Conservation (phyloP, 2,113 vertebrate genomes). For the Indicator maculatus region DNA sequence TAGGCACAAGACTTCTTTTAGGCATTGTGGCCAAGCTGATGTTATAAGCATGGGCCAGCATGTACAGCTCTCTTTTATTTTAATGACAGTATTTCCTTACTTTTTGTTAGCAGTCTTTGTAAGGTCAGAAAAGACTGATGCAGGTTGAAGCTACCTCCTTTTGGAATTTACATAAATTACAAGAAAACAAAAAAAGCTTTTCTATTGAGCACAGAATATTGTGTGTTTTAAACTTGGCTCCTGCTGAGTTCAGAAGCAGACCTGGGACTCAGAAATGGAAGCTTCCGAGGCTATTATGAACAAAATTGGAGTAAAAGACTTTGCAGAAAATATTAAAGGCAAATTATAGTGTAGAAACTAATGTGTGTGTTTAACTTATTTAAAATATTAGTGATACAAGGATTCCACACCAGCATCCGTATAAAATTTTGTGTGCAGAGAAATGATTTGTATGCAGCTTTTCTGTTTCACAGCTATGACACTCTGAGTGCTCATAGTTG, state of each 20-base stretch:
- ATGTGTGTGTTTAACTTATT: neutral
- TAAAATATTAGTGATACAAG: neutral
- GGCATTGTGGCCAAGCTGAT: neutral
- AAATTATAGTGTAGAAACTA: neutral
- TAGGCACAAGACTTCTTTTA: neutral
- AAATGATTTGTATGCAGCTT: neutral
- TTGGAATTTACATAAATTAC: neutral
- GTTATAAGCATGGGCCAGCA: neutral
- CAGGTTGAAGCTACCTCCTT: neutral
- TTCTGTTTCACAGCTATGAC: neutral
- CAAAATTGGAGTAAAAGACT: neutral
- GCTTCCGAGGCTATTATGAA: neutral
- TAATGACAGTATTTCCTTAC: neutral
- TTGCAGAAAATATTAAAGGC: neutral
- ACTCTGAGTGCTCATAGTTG: neutral
- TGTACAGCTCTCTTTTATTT: neutral
- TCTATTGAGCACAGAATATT: neutral
- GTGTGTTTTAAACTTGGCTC: neutral
- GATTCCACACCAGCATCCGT: neutral
- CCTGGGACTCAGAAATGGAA: neutral
- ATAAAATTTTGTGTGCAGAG: neutral
- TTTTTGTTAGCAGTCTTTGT: neutral
- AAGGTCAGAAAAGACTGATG: neutral
- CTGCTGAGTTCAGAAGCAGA: neutral
- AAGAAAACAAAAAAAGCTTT: neutral